Base-by-base conservation (phyloP, 2,113 vertebrate genomes). In the Eudyptes chrysolophus region DNA sequence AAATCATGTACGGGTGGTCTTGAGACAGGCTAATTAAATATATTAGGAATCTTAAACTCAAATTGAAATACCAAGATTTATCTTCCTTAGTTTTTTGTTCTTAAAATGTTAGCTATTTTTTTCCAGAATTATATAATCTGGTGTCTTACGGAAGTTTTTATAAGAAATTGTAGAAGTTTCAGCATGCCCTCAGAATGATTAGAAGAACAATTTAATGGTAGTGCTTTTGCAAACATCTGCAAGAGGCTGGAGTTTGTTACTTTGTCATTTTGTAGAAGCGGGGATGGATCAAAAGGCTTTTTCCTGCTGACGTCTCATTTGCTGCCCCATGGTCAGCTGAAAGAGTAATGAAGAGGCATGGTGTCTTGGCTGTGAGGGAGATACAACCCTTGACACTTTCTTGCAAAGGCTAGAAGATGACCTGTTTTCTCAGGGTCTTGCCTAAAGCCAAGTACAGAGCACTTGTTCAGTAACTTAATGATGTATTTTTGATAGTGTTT, bases 401-500 rank as follows among this genome's bases (percentile, higher is more conserved):
- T 69, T 83, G 44, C 22, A 42, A 77, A 88, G 34, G 36, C 57
- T 65, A 11, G 81, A 66, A 26, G 80, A 32, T 85, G 30, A 69
- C 69, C 61, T 76, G 36, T 77, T 93, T 91, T 87, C 36, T 90
- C 54, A 58, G 54, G 16, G 58, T 86, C 54, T 80, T 92, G 66
- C 75, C 70, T 90, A 58, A 90, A 88, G 62, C 74, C 40, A 42
- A 72, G 48, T 49, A 25, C 1, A 2, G 42, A 94, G 46, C 4
- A 1, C 72, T 93, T 44, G 16, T 61, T 93, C 44, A n/a, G 44
- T 79, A 87, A 65, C 54, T 46, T 79, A 55, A 58, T 72, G 66
- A 62, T 93, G 19, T 78, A 11, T 48, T 93, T 95, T 87, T 87
- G 65, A 27, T 93, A 49, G 61, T 16, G n/a, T 22, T 93, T n/a